Conservation (phyloP, 2,797 vertebrate species). For the Choloepus didactylus region DNA sequence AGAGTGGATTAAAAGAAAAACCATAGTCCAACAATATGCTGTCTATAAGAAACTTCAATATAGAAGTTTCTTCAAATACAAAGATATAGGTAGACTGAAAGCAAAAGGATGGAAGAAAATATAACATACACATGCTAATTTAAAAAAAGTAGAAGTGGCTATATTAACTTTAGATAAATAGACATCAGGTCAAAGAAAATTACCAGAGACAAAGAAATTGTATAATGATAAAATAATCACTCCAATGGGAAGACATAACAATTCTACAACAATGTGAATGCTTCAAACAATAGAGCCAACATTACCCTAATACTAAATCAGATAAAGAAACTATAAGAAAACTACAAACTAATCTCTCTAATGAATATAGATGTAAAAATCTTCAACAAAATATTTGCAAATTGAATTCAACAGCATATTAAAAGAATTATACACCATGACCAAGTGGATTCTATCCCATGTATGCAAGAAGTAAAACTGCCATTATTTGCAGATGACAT, state of each 20-base stretch:
- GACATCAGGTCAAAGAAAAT: not conserved
- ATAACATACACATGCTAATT: not conserved
- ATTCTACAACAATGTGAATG: not conserved
- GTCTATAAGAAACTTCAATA: not conserved
- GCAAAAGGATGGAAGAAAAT: not conserved
- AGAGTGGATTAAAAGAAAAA: slow-evolving; percentile 23
- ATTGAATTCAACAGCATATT: no score
- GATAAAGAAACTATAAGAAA: not conserved
- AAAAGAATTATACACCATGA: no score
- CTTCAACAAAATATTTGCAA: no score
- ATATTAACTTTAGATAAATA: not conserved
- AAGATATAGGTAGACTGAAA: not conserved
- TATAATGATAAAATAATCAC: not conserved
- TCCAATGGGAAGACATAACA: not conserved
- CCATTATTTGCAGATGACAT: no score
- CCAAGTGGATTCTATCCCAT: no score
- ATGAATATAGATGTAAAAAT: no score
- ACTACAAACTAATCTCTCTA: no score
- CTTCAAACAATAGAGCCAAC: not conserved
- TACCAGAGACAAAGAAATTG: not conserved
- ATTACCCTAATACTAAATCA: slow-evolving; percentile 1
- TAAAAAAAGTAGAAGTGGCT: not conserved
- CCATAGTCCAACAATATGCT: not conserved
- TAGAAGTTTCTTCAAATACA: slow-evolving; percentile 1
- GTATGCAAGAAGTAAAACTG: no score